phyloP scores from a whole-genome alignment of 2,888 invertebrate genomes.

The Perizoma affinitatum region DNA sequence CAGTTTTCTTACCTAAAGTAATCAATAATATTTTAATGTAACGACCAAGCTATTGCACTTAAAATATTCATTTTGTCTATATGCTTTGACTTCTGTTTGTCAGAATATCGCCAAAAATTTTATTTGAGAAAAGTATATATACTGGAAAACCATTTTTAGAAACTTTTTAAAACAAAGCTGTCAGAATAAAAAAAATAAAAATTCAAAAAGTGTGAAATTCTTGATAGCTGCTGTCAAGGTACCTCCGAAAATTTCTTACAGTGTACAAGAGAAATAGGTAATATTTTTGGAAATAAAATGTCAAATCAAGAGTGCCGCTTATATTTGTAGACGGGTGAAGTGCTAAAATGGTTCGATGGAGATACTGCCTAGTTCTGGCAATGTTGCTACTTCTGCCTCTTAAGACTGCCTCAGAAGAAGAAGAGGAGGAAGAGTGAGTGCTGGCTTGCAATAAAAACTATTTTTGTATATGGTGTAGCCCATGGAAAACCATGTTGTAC shows the following conservation, averaged over 20 bases:
- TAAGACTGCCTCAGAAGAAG: slow-evolving; percentile 51
- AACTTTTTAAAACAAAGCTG: slow-evolving; percentile 17
- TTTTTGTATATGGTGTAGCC: too few relatives aligned
- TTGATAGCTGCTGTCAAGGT: slow-evolving; percentile 59
- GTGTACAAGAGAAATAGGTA: slow-evolving; percentile 43
- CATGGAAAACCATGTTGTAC: too few relatives aligned
- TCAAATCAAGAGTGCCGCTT: slow-evolving; percentile 67
- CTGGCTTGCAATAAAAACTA: neutral
- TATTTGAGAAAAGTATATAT: too few relatives aligned
- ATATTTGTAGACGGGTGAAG: slow-evolving; percentile 41
- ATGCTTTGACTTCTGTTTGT: too few relatives aligned
- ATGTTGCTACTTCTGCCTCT: slow-evolving; percentile 64
- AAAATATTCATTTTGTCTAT: too few relatives aligned
- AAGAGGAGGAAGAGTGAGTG: slow-evolving; percentile 67
- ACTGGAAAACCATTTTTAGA: neutral
- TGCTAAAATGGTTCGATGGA: slow-evolving; percentile 71
- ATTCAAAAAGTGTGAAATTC: slow-evolving; percentile 70
- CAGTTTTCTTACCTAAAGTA: too few relatives aligned
- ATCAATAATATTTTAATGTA: too few relatives aligned
- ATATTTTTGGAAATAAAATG: slow-evolving; percentile 66
- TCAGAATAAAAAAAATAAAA: slow-evolving; percentile 56
- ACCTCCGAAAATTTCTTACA: slow-evolving; percentile 49
- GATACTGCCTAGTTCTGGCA: slow-evolving; percentile 63
- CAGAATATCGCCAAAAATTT: too few relatives aligned
- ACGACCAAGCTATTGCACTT: too few relatives aligned